A percentile compares a stretch with the other conserved stretches of the same genome.
phyloP scores from a whole-genome alignment of 2,888 invertebrate genomes.

The Tetranychus piercei region DNA sequence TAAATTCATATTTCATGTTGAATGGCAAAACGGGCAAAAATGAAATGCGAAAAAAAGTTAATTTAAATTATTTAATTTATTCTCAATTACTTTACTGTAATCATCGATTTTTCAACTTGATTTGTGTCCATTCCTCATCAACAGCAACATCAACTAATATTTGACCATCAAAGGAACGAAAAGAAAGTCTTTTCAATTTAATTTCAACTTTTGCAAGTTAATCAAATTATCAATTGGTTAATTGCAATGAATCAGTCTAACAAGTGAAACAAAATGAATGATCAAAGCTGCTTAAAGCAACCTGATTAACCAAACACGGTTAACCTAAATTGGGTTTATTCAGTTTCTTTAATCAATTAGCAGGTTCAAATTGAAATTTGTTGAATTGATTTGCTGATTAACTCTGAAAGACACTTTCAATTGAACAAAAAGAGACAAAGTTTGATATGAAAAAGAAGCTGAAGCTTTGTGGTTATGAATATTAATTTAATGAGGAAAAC shows the following conservation, averaged over 20 bases:
- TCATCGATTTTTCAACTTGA: no score
- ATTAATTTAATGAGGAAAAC: not conserved
- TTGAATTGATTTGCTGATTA: not conserved
- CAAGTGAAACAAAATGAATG: no score
- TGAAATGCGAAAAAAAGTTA: not conserved
- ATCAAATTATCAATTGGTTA: not conserved
- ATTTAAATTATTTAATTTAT: no score
- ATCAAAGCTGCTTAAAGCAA: no score
- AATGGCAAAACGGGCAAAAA: not conserved
- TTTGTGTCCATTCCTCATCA: no score
- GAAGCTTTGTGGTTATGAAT: not conserved
- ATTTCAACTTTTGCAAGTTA: not conserved
- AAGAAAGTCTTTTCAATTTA: no score
- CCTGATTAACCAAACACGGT: no score
- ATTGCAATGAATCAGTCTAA: not conserved
- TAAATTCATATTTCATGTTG: not conserved
- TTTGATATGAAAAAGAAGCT: not conserved
- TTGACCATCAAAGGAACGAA: no score
- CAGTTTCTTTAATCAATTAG: not conserved
- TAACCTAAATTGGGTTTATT: no score
- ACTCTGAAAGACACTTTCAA: not conserved
- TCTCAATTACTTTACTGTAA: no score
- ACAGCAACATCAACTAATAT: no score
- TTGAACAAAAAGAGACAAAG: not conserved
- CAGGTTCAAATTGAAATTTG: not conserved